Conservation (phyloP, 2,888 invertebrate species). For the Odontocerum albicorne region DNA sequence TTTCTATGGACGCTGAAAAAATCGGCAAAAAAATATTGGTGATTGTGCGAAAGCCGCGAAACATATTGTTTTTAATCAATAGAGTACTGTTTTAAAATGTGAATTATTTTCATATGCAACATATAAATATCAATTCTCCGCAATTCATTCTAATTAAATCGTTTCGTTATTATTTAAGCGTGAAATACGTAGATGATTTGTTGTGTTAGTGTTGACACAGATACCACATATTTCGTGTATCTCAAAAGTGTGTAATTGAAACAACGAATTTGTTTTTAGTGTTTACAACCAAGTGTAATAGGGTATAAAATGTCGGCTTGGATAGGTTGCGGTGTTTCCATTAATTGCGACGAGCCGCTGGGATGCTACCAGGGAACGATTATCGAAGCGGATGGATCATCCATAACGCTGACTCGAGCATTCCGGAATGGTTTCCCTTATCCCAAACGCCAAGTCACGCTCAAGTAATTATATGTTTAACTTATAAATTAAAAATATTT, state of each 20-base stretch:
- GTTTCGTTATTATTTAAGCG: no score
- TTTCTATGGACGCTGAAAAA: background rate
- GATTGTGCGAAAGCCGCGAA: background rate
- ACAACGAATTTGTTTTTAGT: background rate
- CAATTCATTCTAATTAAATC: no score
- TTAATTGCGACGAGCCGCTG: conserved; percentile 75
- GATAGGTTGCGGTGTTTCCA: conserved; percentile 81
- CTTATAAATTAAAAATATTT: background rate
- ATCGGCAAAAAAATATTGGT: background rate
- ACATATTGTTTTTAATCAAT: background rate
- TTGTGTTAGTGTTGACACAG: conserved; percentile 6
- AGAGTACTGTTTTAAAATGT: background rate
- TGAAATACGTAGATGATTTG: background rate
- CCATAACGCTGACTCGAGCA: conserved; percentile 75
- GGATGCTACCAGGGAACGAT: conserved; percentile 84
- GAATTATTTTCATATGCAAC: background rate
- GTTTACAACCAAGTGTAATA: background rate
- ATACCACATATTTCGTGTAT: conserved; percentile 9
- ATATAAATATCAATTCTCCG: no score
- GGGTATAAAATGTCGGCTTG: conserved; percentile 58
- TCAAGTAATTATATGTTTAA: conserved; percentile 44
- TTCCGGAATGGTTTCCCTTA: conserved; percentile 77
- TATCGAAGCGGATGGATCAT: conserved; percentile 67
- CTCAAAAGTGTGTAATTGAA: background rate
- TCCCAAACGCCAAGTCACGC: conserved; percentile 53